Conservation (phyloP, 2,888 invertebrate species). For the Microctonus aethiopoides region DNA sequence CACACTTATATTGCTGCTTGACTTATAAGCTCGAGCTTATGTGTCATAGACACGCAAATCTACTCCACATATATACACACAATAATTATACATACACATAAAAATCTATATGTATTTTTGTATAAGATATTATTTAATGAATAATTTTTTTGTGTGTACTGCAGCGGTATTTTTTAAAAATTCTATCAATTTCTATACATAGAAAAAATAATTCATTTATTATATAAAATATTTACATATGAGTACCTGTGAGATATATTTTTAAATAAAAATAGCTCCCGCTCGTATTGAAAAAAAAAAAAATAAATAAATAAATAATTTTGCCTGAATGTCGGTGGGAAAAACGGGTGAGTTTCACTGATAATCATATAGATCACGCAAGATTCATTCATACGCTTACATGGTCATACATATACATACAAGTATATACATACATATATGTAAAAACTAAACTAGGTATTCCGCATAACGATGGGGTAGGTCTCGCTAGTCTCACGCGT, state of each 20-base stretch:
- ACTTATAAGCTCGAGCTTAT: slow-evolving; percentile 14
- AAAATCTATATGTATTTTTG: not conserved
- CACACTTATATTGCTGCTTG: slow-evolving; percentile 15
- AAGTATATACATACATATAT: slow-evolving; percentile 2
- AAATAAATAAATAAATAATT: too few relatives aligned
- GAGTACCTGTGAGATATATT: not conserved
- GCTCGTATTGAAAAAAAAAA: slow-evolving; percentile 22
- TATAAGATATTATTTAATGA: not conserved
- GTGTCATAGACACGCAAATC: slow-evolving; percentile 14
- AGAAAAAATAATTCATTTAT: not conserved
- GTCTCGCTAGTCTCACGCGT: slow-evolving; percentile 62
- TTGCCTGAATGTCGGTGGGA: slow-evolving; percentile 25
- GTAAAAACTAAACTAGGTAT: slow-evolving; percentile 36
- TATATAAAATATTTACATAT: not conserved
- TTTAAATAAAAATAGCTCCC: slow-evolving; percentile 12
- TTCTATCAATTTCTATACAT: too few relatives aligned
- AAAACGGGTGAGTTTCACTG: slow-evolving; percentile 24
- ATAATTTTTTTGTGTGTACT: too few relatives aligned
- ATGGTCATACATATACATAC: too few relatives aligned
- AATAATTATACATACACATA: not conserved
- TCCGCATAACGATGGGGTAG: slow-evolving; percentile 52
- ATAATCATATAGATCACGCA: slow-evolving; percentile 31
- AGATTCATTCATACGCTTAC: slow-evolving; percentile 32
- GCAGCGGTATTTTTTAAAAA: too few relatives aligned
- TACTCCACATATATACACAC: not conserved